phyloP scores from a whole-genome alignment of 2,113 vertebrate species.

The Muscicapa adusta region DNA sequence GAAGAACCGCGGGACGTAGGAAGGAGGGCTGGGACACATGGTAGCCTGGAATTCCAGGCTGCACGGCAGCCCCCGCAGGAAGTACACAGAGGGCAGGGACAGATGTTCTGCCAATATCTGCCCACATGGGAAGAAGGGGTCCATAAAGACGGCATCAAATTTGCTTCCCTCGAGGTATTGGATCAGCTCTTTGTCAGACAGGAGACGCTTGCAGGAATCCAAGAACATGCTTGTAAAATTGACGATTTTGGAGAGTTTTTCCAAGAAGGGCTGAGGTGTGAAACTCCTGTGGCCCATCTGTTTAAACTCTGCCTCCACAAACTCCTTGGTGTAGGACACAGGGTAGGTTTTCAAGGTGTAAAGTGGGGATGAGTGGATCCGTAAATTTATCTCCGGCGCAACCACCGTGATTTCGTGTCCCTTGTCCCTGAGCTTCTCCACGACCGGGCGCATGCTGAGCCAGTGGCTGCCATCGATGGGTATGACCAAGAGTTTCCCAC shows the following conservation, averaged over 20 bases:
- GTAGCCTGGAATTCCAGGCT: conserved; percentile 63
- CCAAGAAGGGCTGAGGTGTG: conserved; percentile 33
- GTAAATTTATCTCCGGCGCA: conserved; percentile 73
- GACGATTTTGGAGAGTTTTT: conserved; percentile 53
- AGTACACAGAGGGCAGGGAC: conserved; percentile 73
- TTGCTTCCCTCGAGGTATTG: conserved; percentile 41
- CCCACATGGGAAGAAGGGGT: conserved; percentile 80
- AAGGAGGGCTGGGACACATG: conserved; percentile 73
- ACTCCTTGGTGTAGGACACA: conserved; percentile 70
- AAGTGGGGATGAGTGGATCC: conserved; percentile 63
- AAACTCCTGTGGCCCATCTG: conserved; percentile 1
- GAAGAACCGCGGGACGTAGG: conserved; percentile 70
- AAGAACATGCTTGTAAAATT: conserved; percentile 48
- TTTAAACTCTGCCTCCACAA: conserved; percentile 47
- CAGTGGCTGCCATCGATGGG: conserved; percentile 89
- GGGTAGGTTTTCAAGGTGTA: conserved; percentile 68
- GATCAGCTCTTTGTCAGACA: conserved; percentile 69
- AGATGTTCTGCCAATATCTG: conserved; percentile 74
- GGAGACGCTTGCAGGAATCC: conserved; percentile 66
- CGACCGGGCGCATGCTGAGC: conserved; percentile 68
- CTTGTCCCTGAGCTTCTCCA: conserved; percentile 72
- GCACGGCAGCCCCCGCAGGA: conserved; percentile 71
- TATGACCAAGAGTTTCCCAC: conserved; percentile 79
- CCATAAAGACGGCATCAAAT: conserved; percentile 76
- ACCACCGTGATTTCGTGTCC: conserved; percentile 78